Percentiles rank a stretch among this genome's conserved stretches.
phyloP scores from a whole-genome alignment of 2,113 vertebrate genomes.

The Misgurnus anguillicaudatus region DNA sequence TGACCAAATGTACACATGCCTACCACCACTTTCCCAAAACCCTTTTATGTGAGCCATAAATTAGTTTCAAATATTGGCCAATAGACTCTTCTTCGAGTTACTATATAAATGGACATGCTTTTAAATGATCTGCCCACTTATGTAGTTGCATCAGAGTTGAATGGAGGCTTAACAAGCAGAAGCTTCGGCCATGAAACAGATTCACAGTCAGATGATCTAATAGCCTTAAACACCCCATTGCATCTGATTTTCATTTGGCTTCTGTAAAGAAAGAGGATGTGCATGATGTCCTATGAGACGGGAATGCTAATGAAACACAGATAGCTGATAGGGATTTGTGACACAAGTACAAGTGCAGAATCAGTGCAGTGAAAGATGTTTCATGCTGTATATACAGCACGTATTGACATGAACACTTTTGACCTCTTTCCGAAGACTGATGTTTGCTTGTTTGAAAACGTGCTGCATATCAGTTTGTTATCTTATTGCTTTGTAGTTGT shows the following conservation, averaged over 20 bases:
- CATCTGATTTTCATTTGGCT: conserved; percentile 69
- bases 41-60: conserved; percentile 57
- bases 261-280: conserved; percentile 67
- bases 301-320: neutral
- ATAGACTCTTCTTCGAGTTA: conserved; percentile 57
- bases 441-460: no score
- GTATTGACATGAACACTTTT: no score
- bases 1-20: neutral
- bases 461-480: no score
- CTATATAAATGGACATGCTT: conserved; percentile 60
- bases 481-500: no score
- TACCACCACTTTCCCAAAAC: neutral
- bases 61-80: conserved; percentile 60
- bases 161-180: conserved; percentile 69
- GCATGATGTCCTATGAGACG: neutral
- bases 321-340: neutral
- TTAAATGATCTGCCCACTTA: conserved; percentile 54
- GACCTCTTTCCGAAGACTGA: no score
- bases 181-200: conserved; percentile 68
- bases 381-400: no score
- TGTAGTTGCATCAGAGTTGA: conserved; percentile 53
- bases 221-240: conserved; percentile 72
- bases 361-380: no score
- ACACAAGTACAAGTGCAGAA: no score
- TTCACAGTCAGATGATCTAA: conserved; percentile 70